Percentiles rank a stretch among this genome's conserved stretches.
These are phyloP conservation scores for Platycheirus rosarum DNA, from an alignment of 2,888 invertebrate species.

Conservation along the genomic window DNA sequence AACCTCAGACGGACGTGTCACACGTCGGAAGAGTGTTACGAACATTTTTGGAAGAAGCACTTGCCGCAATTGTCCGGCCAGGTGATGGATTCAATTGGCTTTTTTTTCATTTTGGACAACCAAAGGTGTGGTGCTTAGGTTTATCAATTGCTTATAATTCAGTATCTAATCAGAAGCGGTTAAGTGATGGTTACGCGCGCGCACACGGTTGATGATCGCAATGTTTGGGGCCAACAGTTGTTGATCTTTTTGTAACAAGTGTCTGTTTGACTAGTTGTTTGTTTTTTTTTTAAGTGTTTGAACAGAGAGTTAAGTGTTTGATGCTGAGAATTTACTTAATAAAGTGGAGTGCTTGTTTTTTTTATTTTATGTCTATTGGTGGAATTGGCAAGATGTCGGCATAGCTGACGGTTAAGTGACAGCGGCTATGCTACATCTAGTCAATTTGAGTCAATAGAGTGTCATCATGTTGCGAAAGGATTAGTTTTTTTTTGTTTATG, in stretches of 20 bases:
- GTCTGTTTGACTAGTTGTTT: constrained; percentile 43
- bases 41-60: constrained; percentile 68
- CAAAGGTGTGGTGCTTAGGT: constrained; percentile 81
- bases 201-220: constrained; percentile 43
- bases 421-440: constrained; percentile 83
- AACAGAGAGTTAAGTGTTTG: constrained; percentile 27
- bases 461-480: constrained; percentile 75
- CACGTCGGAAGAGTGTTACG: constrained; percentile 65
- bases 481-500: not conserved
- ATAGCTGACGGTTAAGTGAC: constrained; percentile 81
- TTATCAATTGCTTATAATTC: constrained; percentile 79
- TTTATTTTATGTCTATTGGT: constrained; percentile 78
- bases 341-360: constrained; percentile 21
- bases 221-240: not conserved
- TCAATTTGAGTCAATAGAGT: constrained; percentile 82
- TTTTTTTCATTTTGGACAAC: constrained; percentile 33
- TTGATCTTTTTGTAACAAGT: constrained; percentile 30
- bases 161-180: constrained; percentile 82
- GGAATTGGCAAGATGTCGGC: constrained; percentile 83
- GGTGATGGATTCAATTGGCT: constrained; percentile 65
- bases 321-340: constrained; percentile 24
- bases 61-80: constrained; percentile 54
- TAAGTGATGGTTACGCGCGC: constrained; percentile 78
- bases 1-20: constrained; percentile 31
- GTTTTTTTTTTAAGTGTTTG: constrained; percentile 73